A percentile compares a stretch with the other conserved stretches of the same genome.
Conservation (phyloP, 1,140 invertebrate species). For the Nilaparvata lugens region DNA sequence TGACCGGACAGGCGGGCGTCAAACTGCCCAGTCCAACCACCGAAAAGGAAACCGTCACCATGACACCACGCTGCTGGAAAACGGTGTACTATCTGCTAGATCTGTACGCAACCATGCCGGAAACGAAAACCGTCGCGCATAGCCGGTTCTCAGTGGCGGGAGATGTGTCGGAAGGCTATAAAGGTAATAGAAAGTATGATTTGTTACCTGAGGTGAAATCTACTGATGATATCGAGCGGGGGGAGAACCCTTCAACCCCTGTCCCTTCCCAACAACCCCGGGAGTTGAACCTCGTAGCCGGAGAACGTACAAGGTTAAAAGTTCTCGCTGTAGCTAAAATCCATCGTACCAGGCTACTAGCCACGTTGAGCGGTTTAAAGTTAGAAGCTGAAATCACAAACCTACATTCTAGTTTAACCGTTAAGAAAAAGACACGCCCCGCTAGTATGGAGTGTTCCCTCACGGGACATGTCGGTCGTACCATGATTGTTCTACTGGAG, state of each 20-base stretch:
- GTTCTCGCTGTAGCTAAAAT: constrained; percentile 84
- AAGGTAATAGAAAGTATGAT: constrained; percentile 45
- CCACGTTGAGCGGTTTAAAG: constrained; percentile 86
- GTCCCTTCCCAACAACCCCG: constrained; percentile 25
- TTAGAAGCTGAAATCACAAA: constrained; percentile 81
- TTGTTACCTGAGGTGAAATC: constrained; percentile 34
- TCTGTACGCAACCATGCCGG: constrained; percentile 87
- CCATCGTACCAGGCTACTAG: constrained; percentile 75
- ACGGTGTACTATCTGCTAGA: constrained; percentile 88
- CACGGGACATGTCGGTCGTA: constrained; percentile 81
- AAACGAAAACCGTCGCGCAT: constrained; percentile 78
- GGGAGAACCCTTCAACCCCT: constrained; percentile 26
- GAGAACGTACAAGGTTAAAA: constrained; percentile 48
- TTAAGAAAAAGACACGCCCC: constrained; percentile 64
- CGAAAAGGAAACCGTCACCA: constrained; percentile 20
- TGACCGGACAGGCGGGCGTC: constrained; percentile 21
- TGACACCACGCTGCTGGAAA: constrained; percentile 82
- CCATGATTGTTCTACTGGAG: constrained; percentile 86
- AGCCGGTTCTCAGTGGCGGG: constrained; percentile 39
- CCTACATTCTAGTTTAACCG: constrained; percentile 66
- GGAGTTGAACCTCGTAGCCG: constrained; percentile 28
- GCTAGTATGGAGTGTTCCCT: constrained; percentile 73
- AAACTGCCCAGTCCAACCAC: not conserved
- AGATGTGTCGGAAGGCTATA: constrained; percentile 42
- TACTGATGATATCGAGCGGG: constrained; percentile 39